Percentiles rank a stretch among this genome's conserved stretches.
These are phyloP conservation scores for Phylloscopus trochilus DNA, from an alignment of 2,113 vertebrate genomes.

Conservation along the genomic window DNA sequence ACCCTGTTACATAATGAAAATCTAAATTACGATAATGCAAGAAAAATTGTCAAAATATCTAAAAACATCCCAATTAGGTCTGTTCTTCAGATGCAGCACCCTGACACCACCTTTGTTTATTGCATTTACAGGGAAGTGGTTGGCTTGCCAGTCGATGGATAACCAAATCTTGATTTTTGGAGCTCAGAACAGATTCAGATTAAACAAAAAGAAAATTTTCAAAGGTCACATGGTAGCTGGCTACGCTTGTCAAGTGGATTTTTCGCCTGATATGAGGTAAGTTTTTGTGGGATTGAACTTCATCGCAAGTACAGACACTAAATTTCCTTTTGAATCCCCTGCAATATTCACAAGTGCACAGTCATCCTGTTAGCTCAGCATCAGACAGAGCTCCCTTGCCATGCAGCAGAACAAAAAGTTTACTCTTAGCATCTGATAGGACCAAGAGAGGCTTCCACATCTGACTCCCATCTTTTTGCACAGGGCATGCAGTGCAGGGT, in stretches of 20 bases:
- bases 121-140: conserved; percentile 87
- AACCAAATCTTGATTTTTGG: conserved; percentile 99
- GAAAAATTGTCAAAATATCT: not conserved
- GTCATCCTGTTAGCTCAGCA: not conserved
- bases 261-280: conserved; percentile 99
- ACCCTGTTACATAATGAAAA: not conserved
- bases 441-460: not conserved
- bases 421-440: not conserved
- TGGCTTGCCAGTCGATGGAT: conserved; percentile 98
- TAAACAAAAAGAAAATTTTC: conserved; percentile 99
- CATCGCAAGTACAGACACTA: not conserved
- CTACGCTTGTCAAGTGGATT: conserved; percentile 98
- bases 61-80: not conserved
- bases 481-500: fast-evolving
- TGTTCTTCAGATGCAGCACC: not conserved
- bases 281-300: not conserved
- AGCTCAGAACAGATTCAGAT: conserved; percentile 95
- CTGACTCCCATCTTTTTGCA: not conserved
- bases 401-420: not conserved
- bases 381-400: not conserved
- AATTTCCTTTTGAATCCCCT: not conserved
- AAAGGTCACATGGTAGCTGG: conserved; percentile 99
- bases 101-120: not conserved
- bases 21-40: not conserved
- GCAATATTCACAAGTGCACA: not conserved